Conservation (phyloP, 2,888 invertebrate species). For the Aplocera efformata region DNA sequence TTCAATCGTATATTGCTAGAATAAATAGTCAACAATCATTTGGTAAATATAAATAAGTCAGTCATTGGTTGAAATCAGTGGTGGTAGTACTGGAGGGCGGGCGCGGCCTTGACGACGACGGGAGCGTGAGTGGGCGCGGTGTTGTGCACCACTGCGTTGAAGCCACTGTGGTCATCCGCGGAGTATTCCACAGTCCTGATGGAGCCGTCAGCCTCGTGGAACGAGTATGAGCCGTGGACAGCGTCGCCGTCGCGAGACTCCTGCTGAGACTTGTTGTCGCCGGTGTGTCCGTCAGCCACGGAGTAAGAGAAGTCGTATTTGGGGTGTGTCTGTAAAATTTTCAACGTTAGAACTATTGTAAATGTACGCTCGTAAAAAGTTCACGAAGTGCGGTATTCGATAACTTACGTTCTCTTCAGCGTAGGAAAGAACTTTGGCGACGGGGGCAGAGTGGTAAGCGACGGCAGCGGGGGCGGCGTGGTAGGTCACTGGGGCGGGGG, state of each 20-base stretch:
- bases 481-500: conserved; percentile 34
- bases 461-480: conserved; percentile 30
- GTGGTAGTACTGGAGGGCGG: conserved; percentile 42
- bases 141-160: conserved; percentile 57
- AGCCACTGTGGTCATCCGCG: conserved; percentile 75
- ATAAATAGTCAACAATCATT: conserved; percentile 27
- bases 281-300: conserved; percentile 78
- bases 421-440: conserved; percentile 38
- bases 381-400: too few relatives aligned
- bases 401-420: conserved; percentile 28
- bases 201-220: conserved; percentile 79
- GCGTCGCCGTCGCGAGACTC: conserved; percentile 77
- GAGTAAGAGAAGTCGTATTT: conserved; percentile 77
- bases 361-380: too few relatives aligned
- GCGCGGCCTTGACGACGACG: conserved; percentile 31
- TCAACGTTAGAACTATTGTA: too few relatives aligned
- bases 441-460: conserved; percentile 24
- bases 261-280: conserved; percentile 79
- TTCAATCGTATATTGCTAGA: conserved; percentile 21
- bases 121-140: conserved; percentile 44
- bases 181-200: conserved; percentile 77
- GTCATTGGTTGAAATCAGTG: conserved; percentile 29
- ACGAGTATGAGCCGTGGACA: conserved; percentile 77
- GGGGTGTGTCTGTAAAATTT: conserved; percentile 52
- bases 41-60: conserved; percentile 5